Evolutionary conservation across 2,113 vertebrate genomes (phyloP).

Genomic region (Nyctereutes procyonoides): DNA sequence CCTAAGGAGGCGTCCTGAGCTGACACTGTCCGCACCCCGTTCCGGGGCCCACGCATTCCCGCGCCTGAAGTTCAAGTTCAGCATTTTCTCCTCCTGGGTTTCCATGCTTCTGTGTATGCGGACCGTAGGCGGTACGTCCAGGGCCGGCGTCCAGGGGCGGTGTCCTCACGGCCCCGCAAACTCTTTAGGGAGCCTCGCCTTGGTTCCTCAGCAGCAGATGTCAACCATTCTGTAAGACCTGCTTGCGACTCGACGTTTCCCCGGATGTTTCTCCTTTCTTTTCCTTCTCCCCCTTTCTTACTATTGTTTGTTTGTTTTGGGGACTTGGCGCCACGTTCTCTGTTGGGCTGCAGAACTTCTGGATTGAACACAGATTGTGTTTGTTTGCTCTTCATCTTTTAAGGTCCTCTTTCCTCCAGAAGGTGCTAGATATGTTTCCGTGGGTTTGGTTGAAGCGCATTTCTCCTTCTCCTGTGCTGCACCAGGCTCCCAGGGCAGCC

Average conservation of each 20-base stretch:
- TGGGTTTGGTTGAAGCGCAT: background rate
- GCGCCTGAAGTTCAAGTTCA: rapidly evolving
- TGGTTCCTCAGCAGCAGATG: rapidly evolving
- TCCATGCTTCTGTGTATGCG: background rate
- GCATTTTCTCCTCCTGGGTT: rapidly evolving
- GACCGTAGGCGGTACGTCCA: background rate
- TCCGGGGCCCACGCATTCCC: background rate
- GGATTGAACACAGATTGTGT: rapidly evolving
- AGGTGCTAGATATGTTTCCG: rapidly evolving
- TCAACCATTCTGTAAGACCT: rapidly evolving
- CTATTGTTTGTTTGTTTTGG: background rate
- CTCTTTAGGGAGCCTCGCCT: rapidly evolving
- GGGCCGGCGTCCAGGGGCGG: rapidly evolving
- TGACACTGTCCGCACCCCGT: too few relatives aligned
- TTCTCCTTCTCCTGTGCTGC: rapidly evolving
- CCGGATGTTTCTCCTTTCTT: background rate
- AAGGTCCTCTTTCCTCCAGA: background rate
- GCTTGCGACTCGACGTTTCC: background rate
- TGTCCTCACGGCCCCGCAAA: rapidly evolving
- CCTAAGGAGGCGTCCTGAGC: background rate
- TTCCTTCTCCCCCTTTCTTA: background rate
- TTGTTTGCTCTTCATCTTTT: too few relatives aligned
- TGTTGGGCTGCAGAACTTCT: background rate
- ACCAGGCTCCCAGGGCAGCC: rapidly evolving
- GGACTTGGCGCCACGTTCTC: rapidly evolving